A percentile compares a stretch with the other conserved stretches of the same genome.
These are phyloP conservation scores for Saguinus imperator DNA, from an alignment of 2,113 vertebrate genomes.

Conservation along the genomic window DNA sequence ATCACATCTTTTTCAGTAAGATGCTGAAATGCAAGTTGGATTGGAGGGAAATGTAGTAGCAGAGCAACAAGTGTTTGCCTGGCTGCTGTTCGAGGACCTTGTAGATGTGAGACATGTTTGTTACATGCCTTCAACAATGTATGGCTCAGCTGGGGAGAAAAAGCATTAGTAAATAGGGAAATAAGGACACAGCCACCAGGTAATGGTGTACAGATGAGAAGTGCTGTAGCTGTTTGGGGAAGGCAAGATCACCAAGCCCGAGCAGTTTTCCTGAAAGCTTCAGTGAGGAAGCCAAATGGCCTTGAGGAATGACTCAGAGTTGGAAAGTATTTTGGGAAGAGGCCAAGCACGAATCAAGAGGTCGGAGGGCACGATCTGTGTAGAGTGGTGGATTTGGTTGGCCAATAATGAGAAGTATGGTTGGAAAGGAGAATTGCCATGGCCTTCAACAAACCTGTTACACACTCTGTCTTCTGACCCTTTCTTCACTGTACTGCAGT, in stretches of 20 bases:
- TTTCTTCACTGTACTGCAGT: background rate
- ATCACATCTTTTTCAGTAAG: background rate
- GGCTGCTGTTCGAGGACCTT: background rate
- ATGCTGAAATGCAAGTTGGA: background rate
- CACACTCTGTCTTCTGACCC: background rate
- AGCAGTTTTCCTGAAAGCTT: background rate
- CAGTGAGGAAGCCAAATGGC: background rate
- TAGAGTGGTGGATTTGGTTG: background rate
- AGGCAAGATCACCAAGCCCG: background rate
- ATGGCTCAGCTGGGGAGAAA: background rate
- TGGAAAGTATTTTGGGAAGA: background rate
- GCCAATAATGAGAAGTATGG: background rate
- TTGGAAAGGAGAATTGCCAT: background rate
- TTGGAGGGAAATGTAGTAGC: background rate
- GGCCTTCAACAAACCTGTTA: background rate
- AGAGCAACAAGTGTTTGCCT: background rate
- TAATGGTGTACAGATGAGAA: background rate
- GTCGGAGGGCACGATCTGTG: background rate
- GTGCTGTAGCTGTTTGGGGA: background rate
- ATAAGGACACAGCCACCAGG: background rate
- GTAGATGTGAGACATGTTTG: background rate
- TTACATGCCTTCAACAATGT: fast-evolving
- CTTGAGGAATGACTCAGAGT: background rate
- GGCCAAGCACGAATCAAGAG: background rate
- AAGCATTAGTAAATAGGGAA: background rate